Percentiles rank a stretch among this genome's conserved stretches.
Conservation (phyloP, 2,113 vertebrate genomes). For the Neotoma lepida region DNA sequence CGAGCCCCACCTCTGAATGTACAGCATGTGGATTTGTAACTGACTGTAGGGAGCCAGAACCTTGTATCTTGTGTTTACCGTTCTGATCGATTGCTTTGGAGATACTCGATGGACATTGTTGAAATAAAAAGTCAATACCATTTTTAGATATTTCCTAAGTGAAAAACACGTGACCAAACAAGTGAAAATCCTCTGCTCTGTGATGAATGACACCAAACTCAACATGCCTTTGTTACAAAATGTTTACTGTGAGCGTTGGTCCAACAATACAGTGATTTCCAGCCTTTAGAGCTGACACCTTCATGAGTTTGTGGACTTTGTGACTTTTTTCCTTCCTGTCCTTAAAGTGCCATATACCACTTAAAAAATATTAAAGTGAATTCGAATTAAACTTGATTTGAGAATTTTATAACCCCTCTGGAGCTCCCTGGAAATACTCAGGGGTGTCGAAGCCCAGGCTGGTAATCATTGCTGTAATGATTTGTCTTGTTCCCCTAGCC, state of each 20-base stretch:
- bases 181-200: slow-evolving; percentile 78
- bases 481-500: background rate
- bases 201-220: slow-evolving; percentile 54
- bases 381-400: slow-evolving; percentile 59
- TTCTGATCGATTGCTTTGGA: slow-evolving; percentile 81
- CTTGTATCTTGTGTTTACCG: slow-evolving; percentile 84
- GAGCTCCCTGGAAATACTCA: background rate
- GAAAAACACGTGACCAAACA: slow-evolving; percentile 81
- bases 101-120: slow-evolving; percentile 79
- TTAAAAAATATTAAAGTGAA: slow-evolving; percentile 60
- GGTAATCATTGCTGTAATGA: background rate
- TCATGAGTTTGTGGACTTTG: slow-evolving; percentile 49
- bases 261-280: slow-evolving; percentile 5
- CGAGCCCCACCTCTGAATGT: slow-evolving; percentile 81
- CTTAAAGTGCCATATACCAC: slow-evolving; percentile 55
- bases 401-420: slow-evolving; percentile 50
- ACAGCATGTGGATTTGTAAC: slow-evolving; percentile 75
- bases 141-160: slow-evolving; percentile 85
- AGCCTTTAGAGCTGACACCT: slow-evolving; percentile 35
- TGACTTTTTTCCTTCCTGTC: slow-evolving; percentile 57
- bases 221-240: slow-evolving; percentile 48
- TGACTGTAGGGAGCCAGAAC: slow-evolving; percentile 68
- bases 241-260: background rate
- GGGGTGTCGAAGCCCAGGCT: slow-evolving; percentile 15
- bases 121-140: slow-evolving; percentile 81